Evolutionary conservation across 2,888 invertebrate species (phyloP).

Genomic region (Tiliacea citrago): DNA sequence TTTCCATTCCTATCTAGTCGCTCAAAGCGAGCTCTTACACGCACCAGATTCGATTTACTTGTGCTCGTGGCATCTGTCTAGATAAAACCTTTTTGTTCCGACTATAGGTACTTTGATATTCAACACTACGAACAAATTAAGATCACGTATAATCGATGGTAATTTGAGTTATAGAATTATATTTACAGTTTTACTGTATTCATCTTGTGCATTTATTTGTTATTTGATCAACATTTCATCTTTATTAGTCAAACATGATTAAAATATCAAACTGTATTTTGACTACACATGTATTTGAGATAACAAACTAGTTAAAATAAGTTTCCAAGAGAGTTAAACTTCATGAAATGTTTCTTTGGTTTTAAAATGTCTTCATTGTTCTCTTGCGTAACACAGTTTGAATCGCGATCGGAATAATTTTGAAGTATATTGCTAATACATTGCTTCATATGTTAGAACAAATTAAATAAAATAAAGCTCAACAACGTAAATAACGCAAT

Average conservation of each 20-base stretch:
- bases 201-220: background rate
- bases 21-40: slow-evolving; percentile 52
- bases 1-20: slow-evolving; percentile 45
- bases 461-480: too few relatives aligned
- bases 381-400: too few relatives aligned
- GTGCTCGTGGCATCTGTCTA: slow-evolving; percentile 52
- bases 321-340: background rate
- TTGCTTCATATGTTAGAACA: too few relatives aligned
- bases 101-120: slow-evolving; percentile 24
- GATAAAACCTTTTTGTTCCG: slow-evolving; percentile 50
- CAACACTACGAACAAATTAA: slow-evolving; percentile 23
- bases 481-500: too few relatives aligned
- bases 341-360: background rate
- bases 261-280: background rate
- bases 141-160: slow-evolving; percentile 13
- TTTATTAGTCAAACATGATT: background rate
- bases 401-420: too few relatives aligned
- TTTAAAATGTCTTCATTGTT: background rate
- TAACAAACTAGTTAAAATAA: slow-evolving; percentile 5
- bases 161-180: slow-evolving; percentile 1
- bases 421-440: too few relatives aligned
- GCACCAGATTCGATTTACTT: slow-evolving; percentile 58
- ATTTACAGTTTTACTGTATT: background rate
- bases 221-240: background rate
- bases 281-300: background rate